A percentile compares a stretch with the other conserved stretches of the same genome.
Conservation (phyloP, 2,797 vertebrate genomes). For the Xerus rutilus region DNA sequence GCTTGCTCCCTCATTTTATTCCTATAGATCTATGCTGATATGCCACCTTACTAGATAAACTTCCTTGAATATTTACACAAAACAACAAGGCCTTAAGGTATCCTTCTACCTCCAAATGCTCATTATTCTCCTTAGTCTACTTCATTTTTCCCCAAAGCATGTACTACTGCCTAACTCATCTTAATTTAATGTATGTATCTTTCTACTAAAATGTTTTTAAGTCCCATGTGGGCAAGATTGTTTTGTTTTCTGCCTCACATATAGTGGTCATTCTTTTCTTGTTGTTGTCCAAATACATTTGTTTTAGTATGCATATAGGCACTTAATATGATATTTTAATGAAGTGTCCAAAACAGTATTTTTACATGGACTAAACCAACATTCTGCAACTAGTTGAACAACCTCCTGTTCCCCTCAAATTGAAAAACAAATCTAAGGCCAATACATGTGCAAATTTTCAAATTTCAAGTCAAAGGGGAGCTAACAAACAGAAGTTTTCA, state of each 20-base stretch:
- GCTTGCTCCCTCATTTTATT: slow-evolving; percentile 19
- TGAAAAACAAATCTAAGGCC: background rate
- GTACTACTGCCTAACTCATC: background rate
- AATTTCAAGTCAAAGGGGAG: slow-evolving; percentile 57
- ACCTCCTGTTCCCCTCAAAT: background rate
- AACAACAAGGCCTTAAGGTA: background rate
- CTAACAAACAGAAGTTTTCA: slow-evolving; percentile 33
- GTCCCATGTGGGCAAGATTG: background rate
- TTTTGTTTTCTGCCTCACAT: background rate
- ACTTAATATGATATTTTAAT: background rate
- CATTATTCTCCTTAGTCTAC: background rate
- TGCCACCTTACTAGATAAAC: background rate
- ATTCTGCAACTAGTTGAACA: slow-evolving; percentile 7
- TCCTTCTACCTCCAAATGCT: background rate
- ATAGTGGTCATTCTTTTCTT: background rate
- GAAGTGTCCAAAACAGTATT: background rate
- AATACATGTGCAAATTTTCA: slow-evolving; percentile 23
- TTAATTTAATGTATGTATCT: slow-evolving; percentile 43
- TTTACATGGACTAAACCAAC: slow-evolving; percentile 23
- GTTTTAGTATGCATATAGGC: background rate
- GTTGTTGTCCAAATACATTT: background rate
- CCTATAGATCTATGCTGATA: slow-evolving; percentile 4
- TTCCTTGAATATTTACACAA: slow-evolving; percentile 34
- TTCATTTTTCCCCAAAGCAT: slow-evolving; percentile 4
- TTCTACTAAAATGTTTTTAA: slow-evolving; percentile 52